Conservation (phyloP, 2,888 invertebrate genomes). For the Fragum fragum region DNA sequence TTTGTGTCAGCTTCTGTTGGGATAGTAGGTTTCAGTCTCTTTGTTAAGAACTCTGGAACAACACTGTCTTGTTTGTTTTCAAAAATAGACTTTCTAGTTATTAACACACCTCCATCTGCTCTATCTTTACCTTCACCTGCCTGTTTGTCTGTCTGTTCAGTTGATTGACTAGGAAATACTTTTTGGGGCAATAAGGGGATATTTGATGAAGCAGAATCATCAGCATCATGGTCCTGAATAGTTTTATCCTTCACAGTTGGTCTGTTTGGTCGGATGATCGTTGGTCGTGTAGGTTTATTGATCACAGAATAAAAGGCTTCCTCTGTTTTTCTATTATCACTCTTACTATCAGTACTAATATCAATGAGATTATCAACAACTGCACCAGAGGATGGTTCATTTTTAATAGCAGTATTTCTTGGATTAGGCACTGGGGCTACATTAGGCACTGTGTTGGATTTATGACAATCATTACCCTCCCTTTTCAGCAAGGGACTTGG, state of each 20-base stretch:
- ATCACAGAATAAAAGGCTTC: conserved; percentile 60
- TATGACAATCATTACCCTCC: neutral
- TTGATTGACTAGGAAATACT: neutral
- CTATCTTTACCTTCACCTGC: neutral
- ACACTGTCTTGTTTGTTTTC: conserved; percentile 14
- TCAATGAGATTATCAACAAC: neutral
- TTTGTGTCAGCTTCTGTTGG: neutral
- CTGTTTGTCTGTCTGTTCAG: neutral
- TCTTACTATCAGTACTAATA: neutral
- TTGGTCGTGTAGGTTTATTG: conserved; percentile 70
- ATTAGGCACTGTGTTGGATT: conserved; percentile 18
- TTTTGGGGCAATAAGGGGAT: conserved; percentile 10
- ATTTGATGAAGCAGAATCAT: neutral
- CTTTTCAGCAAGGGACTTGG: neutral
- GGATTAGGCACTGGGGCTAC: conserved; percentile 24
- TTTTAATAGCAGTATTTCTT: conserved; percentile 1
- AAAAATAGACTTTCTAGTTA: conserved; percentile 1
- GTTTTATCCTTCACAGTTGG: conserved; percentile 4
- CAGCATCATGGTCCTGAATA: neutral
- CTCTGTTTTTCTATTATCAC: neutral
- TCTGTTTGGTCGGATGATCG: conserved; percentile 69
- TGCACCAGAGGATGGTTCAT: conserved; percentile 8
- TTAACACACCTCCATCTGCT: neutral
- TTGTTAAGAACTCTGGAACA: conserved; percentile 60
- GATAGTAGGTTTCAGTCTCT: conserved; percentile 65